Base-by-base conservation (phyloP, 2,888 invertebrate genomes). In the Arctia plantaginis region DNA sequence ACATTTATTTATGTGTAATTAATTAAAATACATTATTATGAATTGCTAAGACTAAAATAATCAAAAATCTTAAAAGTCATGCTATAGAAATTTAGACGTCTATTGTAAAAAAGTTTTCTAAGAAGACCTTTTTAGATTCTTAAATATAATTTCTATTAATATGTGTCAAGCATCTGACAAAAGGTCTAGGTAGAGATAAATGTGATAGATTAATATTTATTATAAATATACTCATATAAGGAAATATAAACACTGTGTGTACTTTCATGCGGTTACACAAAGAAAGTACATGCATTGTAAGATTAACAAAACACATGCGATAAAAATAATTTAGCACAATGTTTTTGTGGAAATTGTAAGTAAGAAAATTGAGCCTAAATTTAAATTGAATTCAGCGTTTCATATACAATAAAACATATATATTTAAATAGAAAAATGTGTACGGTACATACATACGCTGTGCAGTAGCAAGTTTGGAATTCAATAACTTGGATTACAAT, bases 181-280 rank as follows among this genome's bases (percentile, higher is more conserved):
- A 77, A 79, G 80, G 82, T 82, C 77, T 79, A 72, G 27, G 82
- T 83, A 84, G 84, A 75, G 30, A 78, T 82, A 76, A 79, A 80
- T 84, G 80, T 84, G 75, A 80, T 80, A 84, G 82, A 75, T 51
- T 80, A 77, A 62, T 77, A 35, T 73, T 66, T 73, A 72, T 72
- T 69, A 73, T 69, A 69, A 72, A 41, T 69, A 73, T 69, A 7
- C 20, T 70, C 64, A 66, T 65, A 66, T 39, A 72, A 79, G 66
- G 59, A 44, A 7, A 71, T 23, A 62, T 23, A 55, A 66, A 71
- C 23, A 39, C n/a, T 72, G 20, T 35, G 10, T n/a, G 35, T n/a
- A 55, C 55, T 55, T 69, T 69, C 18, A 35, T 8, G 30, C 20
- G 33, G 30, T 3, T 69, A 51, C 39, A 39, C 8, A 3, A 39